These are phyloP conservation scores for Tetragonula carbonaria DNA, from an alignment of 2,888 invertebrate species.

Conservation along the genomic window DNA sequence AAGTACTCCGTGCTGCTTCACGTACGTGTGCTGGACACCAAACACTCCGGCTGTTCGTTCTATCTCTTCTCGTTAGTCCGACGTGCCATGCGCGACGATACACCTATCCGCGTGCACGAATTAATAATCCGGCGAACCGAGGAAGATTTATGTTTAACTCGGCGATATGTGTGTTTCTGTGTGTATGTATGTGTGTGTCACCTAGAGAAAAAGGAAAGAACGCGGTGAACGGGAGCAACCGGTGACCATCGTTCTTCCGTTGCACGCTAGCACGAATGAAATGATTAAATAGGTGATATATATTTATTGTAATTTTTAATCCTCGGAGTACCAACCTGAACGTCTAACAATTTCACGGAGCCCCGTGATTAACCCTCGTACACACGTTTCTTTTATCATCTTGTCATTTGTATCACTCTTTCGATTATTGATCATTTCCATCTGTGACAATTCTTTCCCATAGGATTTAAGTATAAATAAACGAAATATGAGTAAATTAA, in stretches of 20 bases:
- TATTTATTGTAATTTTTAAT: too few species aligned
- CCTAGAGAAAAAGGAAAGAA: background rate
- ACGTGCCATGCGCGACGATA: constrained; percentile 38
- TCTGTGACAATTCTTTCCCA: too few species aligned
- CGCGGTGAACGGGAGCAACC: background rate
- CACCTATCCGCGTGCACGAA: constrained; percentile 36
- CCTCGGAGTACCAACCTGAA: too few species aligned
- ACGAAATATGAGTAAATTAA: too few species aligned
- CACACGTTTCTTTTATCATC: too few species aligned
- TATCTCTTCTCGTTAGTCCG: constrained; percentile 54
- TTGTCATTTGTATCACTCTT: too few species aligned
- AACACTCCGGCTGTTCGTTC: constrained; percentile 36
- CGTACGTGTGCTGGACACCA: constrained; percentile 53
- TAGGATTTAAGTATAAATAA: too few species aligned
- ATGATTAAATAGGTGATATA: background rate
- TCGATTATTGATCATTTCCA: too few species aligned
- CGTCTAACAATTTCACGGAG: too few species aligned
- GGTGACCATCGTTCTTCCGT: background rate
- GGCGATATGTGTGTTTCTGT: background rate
- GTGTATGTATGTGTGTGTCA: background rate
- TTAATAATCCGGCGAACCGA: constrained; percentile 45
- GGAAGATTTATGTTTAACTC: constrained; percentile 28
- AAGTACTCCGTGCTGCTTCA: constrained; percentile 54
- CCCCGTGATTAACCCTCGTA: too few species aligned
- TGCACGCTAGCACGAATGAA: background rate